Conservation (phyloP, 2,888 invertebrate species). For the Phrixothrix hirtus region DNA sequence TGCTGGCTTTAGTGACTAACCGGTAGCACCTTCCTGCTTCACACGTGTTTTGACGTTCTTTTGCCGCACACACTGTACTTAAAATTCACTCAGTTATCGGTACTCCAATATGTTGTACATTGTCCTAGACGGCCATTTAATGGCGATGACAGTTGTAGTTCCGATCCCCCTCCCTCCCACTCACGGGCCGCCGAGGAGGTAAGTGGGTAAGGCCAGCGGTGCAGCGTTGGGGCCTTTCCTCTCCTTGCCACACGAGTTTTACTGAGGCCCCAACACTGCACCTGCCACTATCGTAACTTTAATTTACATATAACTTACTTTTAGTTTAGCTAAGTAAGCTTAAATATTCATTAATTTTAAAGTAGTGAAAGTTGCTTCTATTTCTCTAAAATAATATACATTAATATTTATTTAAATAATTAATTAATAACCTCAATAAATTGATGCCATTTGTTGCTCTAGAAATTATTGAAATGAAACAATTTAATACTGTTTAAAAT, state of each 20-base stretch:
- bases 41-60: slow-evolving; percentile 59
- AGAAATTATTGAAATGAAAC: no score
- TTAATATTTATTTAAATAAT: neutral
- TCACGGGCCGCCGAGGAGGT: slow-evolving; percentile 57
- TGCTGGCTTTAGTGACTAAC: slow-evolving; percentile 59
- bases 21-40: slow-evolving; percentile 56
- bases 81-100: slow-evolving; percentile 43
- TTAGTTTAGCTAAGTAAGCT: slow-evolving; percentile 12
- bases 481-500: no score
- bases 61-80: slow-evolving; percentile 54
- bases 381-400: neutral
- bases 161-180: slow-evolving; percentile 60
- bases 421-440: no score
- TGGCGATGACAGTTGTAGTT: slow-evolving; percentile 50
- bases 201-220: slow-evolving; percentile 57
- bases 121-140: slow-evolving; percentile 71
- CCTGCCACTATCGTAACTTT: slow-evolving; percentile 33
- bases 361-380: neutral
- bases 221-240: slow-evolving; percentile 65
- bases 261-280: slow-evolving; percentile 50
- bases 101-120: slow-evolving; percentile 55
- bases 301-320: slow-evolving; percentile 12
- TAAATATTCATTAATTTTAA: neutral
- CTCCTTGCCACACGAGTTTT: slow-evolving; percentile 54
- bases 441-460: no score